Evolutionary conservation across 2,797 vertebrate species (phyloP).

Genomic region (Phalloptychus januarius): DNA sequence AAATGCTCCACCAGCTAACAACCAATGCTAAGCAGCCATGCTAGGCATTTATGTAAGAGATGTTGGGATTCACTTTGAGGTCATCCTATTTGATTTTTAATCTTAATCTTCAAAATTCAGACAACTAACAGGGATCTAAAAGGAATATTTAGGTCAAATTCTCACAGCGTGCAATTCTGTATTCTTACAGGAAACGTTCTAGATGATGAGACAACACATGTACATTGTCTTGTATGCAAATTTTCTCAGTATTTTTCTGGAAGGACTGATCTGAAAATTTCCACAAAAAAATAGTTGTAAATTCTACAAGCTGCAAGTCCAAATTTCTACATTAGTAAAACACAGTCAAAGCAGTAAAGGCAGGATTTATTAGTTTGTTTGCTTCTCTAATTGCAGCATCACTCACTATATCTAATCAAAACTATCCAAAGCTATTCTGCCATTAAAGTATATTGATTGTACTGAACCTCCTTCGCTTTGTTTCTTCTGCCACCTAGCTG

Average conservation of each 20-base stretch:
- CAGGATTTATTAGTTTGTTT: background rate
- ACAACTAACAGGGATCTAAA: background rate
- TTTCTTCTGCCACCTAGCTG: constrained; percentile 80
- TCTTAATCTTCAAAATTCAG: background rate
- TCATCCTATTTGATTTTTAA: background rate
- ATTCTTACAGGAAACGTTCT: background rate
- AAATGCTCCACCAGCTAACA: background rate
- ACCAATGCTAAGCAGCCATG: background rate
- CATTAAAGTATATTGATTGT: background rate
- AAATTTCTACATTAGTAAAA: background rate
- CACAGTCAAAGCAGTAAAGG: background rate
- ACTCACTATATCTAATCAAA: background rate
- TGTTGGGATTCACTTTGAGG: background rate
- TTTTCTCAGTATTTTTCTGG: background rate
- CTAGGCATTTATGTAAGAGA: background rate
- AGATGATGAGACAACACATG: background rate
- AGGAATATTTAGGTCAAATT: background rate
- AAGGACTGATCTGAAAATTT: background rate
- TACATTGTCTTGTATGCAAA: background rate
- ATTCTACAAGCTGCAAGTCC: background rate
- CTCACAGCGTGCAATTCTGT: background rate
- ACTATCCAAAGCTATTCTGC: background rate
- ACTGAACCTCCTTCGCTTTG: background rate
- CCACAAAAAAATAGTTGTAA: background rate
- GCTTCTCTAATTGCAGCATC: background rate